Base-by-base conservation (phyloP, 2,888 invertebrate genomes). In the Eupithecia exiguata region DNA sequence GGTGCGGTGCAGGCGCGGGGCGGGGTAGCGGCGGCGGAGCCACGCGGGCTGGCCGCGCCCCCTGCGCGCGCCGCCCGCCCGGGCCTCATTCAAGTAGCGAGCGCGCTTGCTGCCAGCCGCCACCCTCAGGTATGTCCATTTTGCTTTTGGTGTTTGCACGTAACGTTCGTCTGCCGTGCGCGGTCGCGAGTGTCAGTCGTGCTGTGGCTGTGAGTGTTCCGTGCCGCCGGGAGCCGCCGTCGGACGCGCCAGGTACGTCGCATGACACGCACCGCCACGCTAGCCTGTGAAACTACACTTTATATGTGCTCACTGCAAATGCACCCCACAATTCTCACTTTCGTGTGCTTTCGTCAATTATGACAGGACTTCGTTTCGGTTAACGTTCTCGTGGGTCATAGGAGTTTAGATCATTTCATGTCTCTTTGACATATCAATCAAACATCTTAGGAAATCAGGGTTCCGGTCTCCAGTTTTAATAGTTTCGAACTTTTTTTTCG, bases 41-140 rank as follows among this genome's bases (percentile, higher is more conserved):
- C 93, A 93, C 93, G 94, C 93, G 91, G 94, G 91, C 93, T 93
- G 87, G 93, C 92, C 95, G 95, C 96, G 96, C 96, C 94, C 94
- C 95, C 92, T 93, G 93, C 94, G 94, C 95, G 95, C 95, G 95
- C 95, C 95, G 95, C 91, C 81, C 89, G 95, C 94, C 88, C 85
- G 85, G 89, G 85, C 83, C 93, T 93, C 94, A 94, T 92, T 94
- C 94, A 93, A 93, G 94, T 94, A 90, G 91, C 92, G 89, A 92
- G 91, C 92, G 92, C 91, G 91, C 91, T 91, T 91, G 87, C 91
- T 91, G 85, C 91, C 93, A 91, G 94, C 93, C 93, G 94, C 92
- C 90, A 91, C 91, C 91, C 92, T 90, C 93, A 93, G 94, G 93
- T 93, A 94, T 91, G 93, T 93, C 89, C 94, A 94, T 92, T 94